Evolutionary conservation across 2,797 vertebrate species (phyloP).

Genomic region (Acomys russatus): DNA sequence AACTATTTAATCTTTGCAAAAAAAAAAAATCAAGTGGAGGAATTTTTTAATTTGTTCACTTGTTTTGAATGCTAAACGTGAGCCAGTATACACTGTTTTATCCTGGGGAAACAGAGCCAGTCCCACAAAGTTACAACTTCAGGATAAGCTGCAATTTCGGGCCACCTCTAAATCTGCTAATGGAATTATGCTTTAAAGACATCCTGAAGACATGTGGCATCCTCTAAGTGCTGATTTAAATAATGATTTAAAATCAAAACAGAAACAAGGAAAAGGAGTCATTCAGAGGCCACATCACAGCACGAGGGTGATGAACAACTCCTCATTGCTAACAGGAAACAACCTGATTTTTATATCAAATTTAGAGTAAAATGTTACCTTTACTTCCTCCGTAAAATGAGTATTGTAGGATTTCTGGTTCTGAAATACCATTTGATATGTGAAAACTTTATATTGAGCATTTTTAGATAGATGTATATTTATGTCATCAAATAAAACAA

Average conservation of each 20-base stretch:
- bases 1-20: background rate
- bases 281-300: background rate
- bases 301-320: background rate
- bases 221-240: background rate
- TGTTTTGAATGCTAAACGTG: conserved; percentile 31
- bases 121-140: conserved; percentile 29
- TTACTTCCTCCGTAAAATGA: background rate
- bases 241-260: conserved; percentile 20
- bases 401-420: background rate
- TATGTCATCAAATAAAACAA: conserved; percentile 28
- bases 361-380: conserved; percentile 54
- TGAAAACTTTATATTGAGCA: background rate
- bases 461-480: conserved; percentile 49
- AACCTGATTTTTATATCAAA: conserved; percentile 41
- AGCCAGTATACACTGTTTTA: conserved; percentile 49
- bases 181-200: background rate
- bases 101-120: background rate
- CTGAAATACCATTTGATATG: conserved; percentile 35
- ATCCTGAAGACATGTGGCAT: conserved; percentile 39
- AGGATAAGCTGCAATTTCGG: background rate
- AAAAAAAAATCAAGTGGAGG: background rate
- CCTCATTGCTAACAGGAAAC: conserved; percentile 27
- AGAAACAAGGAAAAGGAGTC: conserved; percentile 34
- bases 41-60: background rate
- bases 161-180: background rate